Conservation (phyloP, 2,888 invertebrate genomes). For the Malthinus seriepunctatus region DNA sequence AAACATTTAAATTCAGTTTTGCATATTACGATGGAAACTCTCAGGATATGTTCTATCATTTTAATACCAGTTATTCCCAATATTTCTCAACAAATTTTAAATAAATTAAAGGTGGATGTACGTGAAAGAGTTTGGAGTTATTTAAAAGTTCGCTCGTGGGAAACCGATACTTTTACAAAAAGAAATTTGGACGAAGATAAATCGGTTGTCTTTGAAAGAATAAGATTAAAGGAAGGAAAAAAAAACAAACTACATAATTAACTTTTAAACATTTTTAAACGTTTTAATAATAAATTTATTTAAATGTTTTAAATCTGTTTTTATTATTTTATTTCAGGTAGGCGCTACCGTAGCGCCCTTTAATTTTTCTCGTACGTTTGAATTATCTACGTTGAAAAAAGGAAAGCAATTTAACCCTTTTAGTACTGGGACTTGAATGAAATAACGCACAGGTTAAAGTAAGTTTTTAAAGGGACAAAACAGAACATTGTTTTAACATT, state of each 20-base stretch:
- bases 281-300: too few species aligned
- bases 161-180: constrained; percentile 34
- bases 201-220: constrained; percentile 46
- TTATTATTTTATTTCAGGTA: too few species aligned
- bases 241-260: constrained; percentile 6
- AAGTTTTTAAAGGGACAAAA: too few species aligned
- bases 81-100: constrained; percentile 68
- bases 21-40: constrained; percentile 81
- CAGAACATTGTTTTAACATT: too few species aligned
- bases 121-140: constrained; percentile 59
- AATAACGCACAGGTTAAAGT: too few species aligned
- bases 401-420: too few species aligned
- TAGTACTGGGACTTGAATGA: too few species aligned
- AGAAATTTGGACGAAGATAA: constrained; percentile 38
- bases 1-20: constrained; percentile 69
- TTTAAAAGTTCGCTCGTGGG: constrained; percentile 48
- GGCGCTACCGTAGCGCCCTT: too few species aligned
- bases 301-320: too few species aligned
- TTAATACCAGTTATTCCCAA: constrained; percentile 86
- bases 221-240: constrained; percentile 38
- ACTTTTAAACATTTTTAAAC: neutral
- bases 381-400: too few species aligned
- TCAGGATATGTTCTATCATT: constrained; percentile 78
- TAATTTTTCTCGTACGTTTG: too few species aligned
- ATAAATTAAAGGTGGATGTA: constrained; percentile 62